A percentile compares a stretch with the other conserved stretches of the same genome.
Evolutionary conservation across 1,140 invertebrate genomes (phyloP).

Genomic region (Scaptomyza montana): DNA sequence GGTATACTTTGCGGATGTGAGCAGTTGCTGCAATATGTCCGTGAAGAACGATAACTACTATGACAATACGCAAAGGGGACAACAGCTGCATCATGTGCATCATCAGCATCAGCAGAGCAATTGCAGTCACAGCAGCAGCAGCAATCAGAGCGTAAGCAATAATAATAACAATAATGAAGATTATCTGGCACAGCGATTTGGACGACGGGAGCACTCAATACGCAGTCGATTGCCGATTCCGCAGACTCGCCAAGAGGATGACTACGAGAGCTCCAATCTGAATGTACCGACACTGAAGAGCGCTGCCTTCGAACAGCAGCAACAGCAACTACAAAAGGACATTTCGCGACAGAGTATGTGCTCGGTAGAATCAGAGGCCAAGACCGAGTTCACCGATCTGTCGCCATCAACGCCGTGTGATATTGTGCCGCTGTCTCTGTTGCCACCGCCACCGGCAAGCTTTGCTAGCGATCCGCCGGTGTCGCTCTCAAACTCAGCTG

Average conservation of each 20-base stretch:
- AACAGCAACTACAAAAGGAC: slow-evolving; percentile 84
- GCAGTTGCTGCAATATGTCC: slow-evolving; percentile 92
- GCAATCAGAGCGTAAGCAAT: neutral
- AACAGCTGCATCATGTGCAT: slow-evolving; percentile 57
- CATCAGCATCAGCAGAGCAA: slow-evolving; percentile 68
- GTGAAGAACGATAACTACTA: slow-evolving; percentile 86
- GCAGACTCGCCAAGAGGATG: slow-evolving; percentile 81
- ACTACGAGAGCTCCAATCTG: slow-evolving; percentile 73
- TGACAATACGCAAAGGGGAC: slow-evolving; percentile 67
- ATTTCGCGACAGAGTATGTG: slow-evolving; percentile 85
- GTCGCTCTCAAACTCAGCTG: slow-evolving; percentile 26
- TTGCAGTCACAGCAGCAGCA: slow-evolving; percentile 66
- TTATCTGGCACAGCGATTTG: slow-evolving; percentile 85
- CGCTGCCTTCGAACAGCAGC: slow-evolving; percentile 57
- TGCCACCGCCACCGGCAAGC: slow-evolving; percentile 62
- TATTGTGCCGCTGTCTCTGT: slow-evolving; percentile 44
- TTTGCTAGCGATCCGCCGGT: slow-evolving; percentile 67
- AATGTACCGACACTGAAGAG: slow-evolving; percentile 64
- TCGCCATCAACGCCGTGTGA: slow-evolving; percentile 80
- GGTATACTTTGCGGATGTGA: slow-evolving; percentile 93
- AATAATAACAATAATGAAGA: slow-evolving; percentile 82
- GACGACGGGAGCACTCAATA: slow-evolving; percentile 85
- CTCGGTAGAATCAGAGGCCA: slow-evolving; percentile 81
- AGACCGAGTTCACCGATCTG: slow-evolving; percentile 83
- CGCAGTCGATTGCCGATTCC: slow-evolving; percentile 86